Base-by-base conservation (phyloP, 1,140 invertebrate species). In the Eriocheir sinensis region DNA sequence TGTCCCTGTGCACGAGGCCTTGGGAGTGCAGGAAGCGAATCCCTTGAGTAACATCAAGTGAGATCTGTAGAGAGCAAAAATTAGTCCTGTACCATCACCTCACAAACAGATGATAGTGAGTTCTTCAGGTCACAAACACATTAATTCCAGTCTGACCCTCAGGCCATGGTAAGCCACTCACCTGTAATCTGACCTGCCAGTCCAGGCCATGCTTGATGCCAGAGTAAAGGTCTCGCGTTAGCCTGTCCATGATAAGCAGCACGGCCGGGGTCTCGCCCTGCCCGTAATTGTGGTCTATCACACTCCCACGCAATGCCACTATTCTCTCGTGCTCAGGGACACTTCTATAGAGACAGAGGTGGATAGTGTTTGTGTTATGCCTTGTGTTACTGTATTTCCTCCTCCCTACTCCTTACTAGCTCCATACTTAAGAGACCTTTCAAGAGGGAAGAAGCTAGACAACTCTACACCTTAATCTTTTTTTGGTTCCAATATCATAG, bases 1-100 rank as follows among this genome's bases (percentile, higher is more conserved):
- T 98, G 96, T 99, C 98, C 93, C 98, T 97, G 96, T 99, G 98
- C 15, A 99, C 98, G 2, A 99, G 97, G 0, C 98, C 98, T 97
- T 98, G 98, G 17, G 98, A 98, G 97, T 99, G 98, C 27, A 99
- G 97, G 97, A 98, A 99, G 44, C 98, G 97, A 96, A 99, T 98
- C 17, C 98, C 98, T 96, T 98, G 98, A 0, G 98, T 97, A 1
- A 98, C 98, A 96, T 99, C 98, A 93, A 98, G 97, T 0, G 98
- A 97, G 93, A 99, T 98, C 96, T 98, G 97, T 38, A 96, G 95
- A 53, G 60, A 72, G 30, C 36, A 60, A 38, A 72, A 12, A 53
- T 60, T 2, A 36, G 32, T 60, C 6, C 15, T 27, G n/a, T 3
- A 38, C 44, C 4, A 48, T 48, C 4, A 48, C 44, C 44, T 4